These are phyloP conservation scores for Drosophila niveifrons DNA, from an alignment of 2,888 invertebrate species.

Conservation along the genomic window DNA sequence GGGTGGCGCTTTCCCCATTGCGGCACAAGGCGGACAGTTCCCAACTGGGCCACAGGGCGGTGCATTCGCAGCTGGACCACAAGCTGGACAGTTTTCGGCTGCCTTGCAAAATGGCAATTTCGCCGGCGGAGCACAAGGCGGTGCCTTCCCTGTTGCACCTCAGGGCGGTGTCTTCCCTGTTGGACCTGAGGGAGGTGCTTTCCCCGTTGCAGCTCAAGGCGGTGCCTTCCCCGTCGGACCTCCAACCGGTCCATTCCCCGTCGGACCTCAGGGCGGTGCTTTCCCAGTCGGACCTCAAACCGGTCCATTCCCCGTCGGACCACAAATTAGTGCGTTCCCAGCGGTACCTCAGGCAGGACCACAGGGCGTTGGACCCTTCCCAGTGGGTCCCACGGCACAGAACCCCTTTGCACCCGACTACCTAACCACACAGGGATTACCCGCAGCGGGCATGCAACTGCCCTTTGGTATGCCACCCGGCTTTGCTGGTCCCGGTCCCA, in stretches of 20 bases:
- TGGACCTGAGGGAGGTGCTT: not conserved
- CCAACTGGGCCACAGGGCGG: slow-evolving; percentile 14
- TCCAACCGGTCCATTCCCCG: slow-evolving; percentile 11
- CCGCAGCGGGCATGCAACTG: slow-evolving; percentile 37
- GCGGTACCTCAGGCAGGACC: slow-evolving; percentile 23
- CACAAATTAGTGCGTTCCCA: slow-evolving; percentile 19
- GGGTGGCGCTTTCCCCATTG: slow-evolving; percentile 22
- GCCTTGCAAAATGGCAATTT: slow-evolving; percentile 5
- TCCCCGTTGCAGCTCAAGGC: slow-evolving; percentile 25
- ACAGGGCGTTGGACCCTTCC: slow-evolving; percentile 13
- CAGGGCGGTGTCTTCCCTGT: slow-evolving; percentile 4
- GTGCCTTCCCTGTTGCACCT: slow-evolving; percentile 12
- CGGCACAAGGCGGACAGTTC: slow-evolving; percentile 21
- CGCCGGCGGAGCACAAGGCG: slow-evolving; percentile 16
- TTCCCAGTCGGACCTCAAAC: slow-evolving; percentile 23
- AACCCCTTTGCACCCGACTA: slow-evolving; percentile 54
- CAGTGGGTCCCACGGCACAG: slow-evolving; percentile 16
- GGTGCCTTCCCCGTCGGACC: slow-evolving; percentile 14
- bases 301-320: slow-evolving; percentile 3
- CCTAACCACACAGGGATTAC: slow-evolving; percentile 59
- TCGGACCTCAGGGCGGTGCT: slow-evolving; percentile 22
- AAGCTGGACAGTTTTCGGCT: slow-evolving; percentile 1
- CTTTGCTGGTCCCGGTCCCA: slow-evolving; percentile 40
- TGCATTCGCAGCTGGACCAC: slow-evolving; percentile 16
- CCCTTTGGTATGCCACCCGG: slow-evolving; percentile 49